Base-by-base conservation (phyloP, 1,140 invertebrate species). In the Bactericera cockerelli region DNA sequence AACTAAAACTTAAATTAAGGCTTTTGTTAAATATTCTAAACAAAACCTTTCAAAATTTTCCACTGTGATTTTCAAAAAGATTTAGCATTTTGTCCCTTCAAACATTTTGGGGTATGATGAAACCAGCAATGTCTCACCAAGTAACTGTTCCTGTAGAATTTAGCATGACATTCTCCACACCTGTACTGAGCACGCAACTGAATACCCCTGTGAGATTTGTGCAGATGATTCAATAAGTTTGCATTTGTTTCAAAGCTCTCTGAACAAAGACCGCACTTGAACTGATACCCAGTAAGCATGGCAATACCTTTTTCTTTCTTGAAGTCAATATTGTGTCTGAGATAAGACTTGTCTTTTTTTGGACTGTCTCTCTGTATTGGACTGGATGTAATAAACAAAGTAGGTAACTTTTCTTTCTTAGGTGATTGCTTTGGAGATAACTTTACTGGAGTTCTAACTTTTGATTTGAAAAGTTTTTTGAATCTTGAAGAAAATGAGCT, bases 81-180 rank as follows among this genome's bases (percentile, higher is more conserved):
- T 54, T 54, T 54, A 13, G 39, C 42, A 13, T 54, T 21, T 28
- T 14, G 49, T 8, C n/a, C 42, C 59, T 65, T 67, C 1, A 66
- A 56, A 58, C 65, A 65, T 36, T 63, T 59, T 21, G 67, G 67
- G n/a, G 64, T 66, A 53, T 67, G 65, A 56, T 68, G 66, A 49
- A 61, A 63, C 28, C 57, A 61, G 55, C 62, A 63, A 57, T 68
- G 67, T 13, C 61, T 55, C n/a, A 67, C 61, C 26, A 68, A 56
- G 38, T 65, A 68, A 54, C 64, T 66, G 57, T 68, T 68, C 13
- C 65, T 56, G 56, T 65, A 68, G 57, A 68, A 68, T 59, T 67
- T 68, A 10, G 67, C 67, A 26, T 65, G 55, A 59, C 67, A 68
- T n/a, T 64, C 57, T 14, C 66, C 67, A 59, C 67, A 68, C n/a